A percentile compares a stretch with the other conserved stretches of the same genome.
Evolutionary conservation across 2,888 invertebrate genomes (phyloP).

Genomic region (Aspidiotus rigidus): DNA sequence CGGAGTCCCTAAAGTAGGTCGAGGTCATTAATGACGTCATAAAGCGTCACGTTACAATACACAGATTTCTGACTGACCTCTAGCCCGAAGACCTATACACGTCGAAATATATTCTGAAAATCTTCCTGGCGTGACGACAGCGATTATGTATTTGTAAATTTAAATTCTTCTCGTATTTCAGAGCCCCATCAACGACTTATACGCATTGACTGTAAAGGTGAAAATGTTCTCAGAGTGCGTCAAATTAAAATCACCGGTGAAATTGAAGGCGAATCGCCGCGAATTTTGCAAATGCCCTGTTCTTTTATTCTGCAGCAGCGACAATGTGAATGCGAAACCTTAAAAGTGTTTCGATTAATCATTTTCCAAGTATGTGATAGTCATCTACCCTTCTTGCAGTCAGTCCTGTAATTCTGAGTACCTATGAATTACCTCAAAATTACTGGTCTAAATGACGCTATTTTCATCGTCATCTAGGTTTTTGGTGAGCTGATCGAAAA

Average conservation of each 20-base stretch:
- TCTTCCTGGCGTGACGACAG: too few species aligned
- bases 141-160: too few species aligned
- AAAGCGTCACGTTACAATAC: too few species aligned
- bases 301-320: constrained; percentile 54
- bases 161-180: constrained; percentile 30
- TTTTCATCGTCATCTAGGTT: constrained; percentile 51
- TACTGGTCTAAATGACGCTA: neutral
- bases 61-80: too few species aligned
- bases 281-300: constrained; percentile 21
- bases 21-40: too few species aligned
- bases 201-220: constrained; percentile 78
- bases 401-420: neutral
- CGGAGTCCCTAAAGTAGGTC: too few species aligned
- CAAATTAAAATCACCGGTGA: constrained; percentile 66
- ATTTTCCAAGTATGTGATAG: constrained; percentile 62
- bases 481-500: constrained; percentile 80
- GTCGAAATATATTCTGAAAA: too few species aligned
- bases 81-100: too few species aligned
- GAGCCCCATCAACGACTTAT: constrained; percentile 52
- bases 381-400: neutral
- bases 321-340: constrained; percentile 82
- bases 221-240: constrained; percentile 81
- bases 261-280: constrained; percentile 48
- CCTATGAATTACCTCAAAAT: neutral
- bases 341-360: constrained; percentile 82